These are phyloP conservation scores for Camponotus fellah DNA, from an alignment of 2,888 invertebrate genomes.

Conservation along the genomic window DNA sequence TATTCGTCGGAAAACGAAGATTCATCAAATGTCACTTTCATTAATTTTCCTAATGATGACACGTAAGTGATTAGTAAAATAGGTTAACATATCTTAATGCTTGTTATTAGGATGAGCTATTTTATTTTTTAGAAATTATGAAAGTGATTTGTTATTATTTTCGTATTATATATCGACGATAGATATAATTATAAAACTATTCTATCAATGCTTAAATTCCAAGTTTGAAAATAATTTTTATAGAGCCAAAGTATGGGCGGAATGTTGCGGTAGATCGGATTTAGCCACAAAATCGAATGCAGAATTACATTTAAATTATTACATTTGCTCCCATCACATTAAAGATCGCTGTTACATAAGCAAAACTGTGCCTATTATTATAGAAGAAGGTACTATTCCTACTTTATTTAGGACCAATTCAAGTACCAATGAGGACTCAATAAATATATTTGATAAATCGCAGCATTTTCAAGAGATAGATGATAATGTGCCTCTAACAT, in stretches of 20 bases:
- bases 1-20: constrained; percentile 74
- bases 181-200: neutral
- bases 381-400: constrained; percentile 73
- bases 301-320: constrained; percentile 75
- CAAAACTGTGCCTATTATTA: constrained; percentile 70
- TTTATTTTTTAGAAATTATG: constrained; percentile 18
- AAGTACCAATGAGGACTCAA: constrained; percentile 13
- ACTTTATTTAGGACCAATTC: constrained; percentile 65
- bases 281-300: constrained; percentile 73
- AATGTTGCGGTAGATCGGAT: constrained; percentile 74
- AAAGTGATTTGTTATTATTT: neutral
- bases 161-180: neutral
- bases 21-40: constrained; percentile 71
- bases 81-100: neutral
- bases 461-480: constrained; percentile 47
- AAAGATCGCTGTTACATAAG: constrained; percentile 75
- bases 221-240: constrained; percentile 17
- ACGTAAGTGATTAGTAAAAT: constrained; percentile 66
- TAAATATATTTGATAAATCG: constrained; percentile 59
- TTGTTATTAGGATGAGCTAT: neutral
- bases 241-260: constrained; percentile 75
- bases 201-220: neutral
- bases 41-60: constrained; percentile 76
- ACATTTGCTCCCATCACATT: constrained; percentile 77
- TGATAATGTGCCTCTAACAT: constrained; percentile 58